phyloP scores from a whole-genome alignment of 2,113 vertebrate species.

The Anolis carolinensis region DNA sequence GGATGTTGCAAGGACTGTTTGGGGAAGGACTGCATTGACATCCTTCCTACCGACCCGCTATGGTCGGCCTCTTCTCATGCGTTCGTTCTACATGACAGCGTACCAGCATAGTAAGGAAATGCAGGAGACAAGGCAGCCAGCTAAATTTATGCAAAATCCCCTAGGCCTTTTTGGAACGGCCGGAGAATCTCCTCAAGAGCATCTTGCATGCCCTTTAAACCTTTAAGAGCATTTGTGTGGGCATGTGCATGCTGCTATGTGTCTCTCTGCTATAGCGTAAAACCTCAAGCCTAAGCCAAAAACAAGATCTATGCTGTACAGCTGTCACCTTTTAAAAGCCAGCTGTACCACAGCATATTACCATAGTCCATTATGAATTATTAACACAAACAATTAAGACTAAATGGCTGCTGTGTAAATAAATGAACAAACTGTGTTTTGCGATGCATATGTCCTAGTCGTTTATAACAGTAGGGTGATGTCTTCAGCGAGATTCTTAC shows the following conservation, averaged over 20 bases:
- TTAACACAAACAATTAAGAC: constrained; percentile 19
- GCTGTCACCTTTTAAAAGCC: constrained; percentile 23
- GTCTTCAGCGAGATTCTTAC: background rate
- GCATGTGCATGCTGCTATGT: background rate
- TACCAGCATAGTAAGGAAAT: background rate
- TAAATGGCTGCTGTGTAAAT: constrained; percentile 45
- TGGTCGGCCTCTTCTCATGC: background rate
- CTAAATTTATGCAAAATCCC: background rate
- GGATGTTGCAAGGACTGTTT: background rate
- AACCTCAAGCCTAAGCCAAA: fast-evolving
- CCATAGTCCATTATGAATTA: constrained; percentile 36
- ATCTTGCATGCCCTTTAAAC: no score
- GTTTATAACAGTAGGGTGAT: background rate
- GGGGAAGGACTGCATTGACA: fast-evolving
- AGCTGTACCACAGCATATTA: background rate
- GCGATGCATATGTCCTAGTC: constrained; percentile 15
- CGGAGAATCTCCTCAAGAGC: fast-evolving
- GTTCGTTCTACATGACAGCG: no score
- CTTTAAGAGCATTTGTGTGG: background rate
- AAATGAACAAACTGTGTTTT: constrained; percentile 32
- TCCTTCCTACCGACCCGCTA: no score
- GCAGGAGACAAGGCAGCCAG: background rate
- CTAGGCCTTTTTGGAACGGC: fast-evolving
- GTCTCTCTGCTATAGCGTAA: background rate
- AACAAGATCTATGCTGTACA: background rate